Conservation (phyloP, 1,140 invertebrate species). For the Meloidogyne floridensis region DNA sequence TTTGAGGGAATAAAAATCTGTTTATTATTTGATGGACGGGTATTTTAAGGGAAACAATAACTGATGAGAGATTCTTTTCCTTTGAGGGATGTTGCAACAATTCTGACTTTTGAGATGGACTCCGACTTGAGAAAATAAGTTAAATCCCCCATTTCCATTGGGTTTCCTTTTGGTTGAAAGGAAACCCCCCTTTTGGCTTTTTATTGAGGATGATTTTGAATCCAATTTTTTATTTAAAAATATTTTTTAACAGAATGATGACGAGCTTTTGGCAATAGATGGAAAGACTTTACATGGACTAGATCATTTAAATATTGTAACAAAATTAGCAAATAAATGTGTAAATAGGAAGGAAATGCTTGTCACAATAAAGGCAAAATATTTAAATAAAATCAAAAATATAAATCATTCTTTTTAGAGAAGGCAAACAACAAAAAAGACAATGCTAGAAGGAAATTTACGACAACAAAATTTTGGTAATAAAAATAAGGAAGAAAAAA, state of each 20-base stretch:
- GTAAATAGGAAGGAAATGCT: constrained; percentile 1
- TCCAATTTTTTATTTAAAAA: not conserved
- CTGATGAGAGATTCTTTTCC: no score
- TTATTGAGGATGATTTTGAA: not conserved
- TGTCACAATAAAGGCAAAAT: constrained; percentile 22
- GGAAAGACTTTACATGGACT: not conserved
- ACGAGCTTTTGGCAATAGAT: constrained; percentile 21
- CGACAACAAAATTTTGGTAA: not conserved
- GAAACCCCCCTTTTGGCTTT: not conserved
- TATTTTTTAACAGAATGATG: not conserved
- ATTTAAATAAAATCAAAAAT: constrained; percentile 1
- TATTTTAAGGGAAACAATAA: no score
- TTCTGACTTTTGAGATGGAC: no score
- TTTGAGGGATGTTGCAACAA: no score
- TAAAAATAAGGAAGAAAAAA: not conserved
- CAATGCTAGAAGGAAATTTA: not conserved
- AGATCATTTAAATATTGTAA: constrained; percentile 20
- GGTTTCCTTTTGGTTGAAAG: no score
- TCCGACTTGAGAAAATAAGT: no score
- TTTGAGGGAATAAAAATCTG: no score
- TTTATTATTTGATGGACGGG: not conserved
- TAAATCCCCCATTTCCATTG: no score
- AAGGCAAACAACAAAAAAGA: not conserved
- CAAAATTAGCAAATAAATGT: constrained; percentile 17
- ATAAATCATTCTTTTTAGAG: constrained; percentile 6